phyloP scores from a whole-genome alignment of 2,113 vertebrate species.

The Oreotrochilus melanogaster region DNA sequence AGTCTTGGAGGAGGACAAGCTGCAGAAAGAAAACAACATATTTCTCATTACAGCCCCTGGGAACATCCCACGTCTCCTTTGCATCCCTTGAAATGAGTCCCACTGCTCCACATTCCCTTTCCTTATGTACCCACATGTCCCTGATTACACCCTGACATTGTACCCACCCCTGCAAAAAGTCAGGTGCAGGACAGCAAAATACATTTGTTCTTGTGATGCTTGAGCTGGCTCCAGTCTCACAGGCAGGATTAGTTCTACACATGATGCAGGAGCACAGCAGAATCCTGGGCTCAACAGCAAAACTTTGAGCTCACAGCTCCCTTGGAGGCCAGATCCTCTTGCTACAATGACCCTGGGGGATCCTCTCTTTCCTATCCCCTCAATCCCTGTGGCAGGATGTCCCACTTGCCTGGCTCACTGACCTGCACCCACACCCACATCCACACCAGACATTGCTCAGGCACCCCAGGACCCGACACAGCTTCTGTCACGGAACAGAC shows the following conservation, averaged over 20 bases:
- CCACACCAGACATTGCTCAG: neutral
- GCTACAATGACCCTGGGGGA: neutral
- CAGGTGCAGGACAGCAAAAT: neutral
- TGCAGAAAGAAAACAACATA: neutral
- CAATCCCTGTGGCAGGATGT: neutral
- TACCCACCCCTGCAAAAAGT: neutral
- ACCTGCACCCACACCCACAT: neutral
- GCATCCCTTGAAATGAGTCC: neutral
- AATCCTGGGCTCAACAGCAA: neutral
- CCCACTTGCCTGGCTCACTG: rapidly evolving
- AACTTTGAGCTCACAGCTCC: neutral
- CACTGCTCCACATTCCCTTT: neutral
- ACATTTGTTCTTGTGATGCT: neutral
- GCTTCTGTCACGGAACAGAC: neutral
- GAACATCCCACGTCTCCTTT: neutral
- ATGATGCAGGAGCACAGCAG: neutral
- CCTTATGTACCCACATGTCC: neutral
- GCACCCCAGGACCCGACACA: rapidly evolving
- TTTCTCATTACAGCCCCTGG: neutral
- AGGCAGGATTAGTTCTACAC: neutral
- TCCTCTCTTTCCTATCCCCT: neutral
- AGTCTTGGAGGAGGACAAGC: neutral
- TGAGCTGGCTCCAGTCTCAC: neutral
- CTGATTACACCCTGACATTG: neutral
- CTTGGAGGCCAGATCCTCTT: neutral